These are phyloP conservation scores for Hoplodrina blanda DNA, from an alignment of 2,888 invertebrate genomes.

Conservation along the genomic window DNA sequence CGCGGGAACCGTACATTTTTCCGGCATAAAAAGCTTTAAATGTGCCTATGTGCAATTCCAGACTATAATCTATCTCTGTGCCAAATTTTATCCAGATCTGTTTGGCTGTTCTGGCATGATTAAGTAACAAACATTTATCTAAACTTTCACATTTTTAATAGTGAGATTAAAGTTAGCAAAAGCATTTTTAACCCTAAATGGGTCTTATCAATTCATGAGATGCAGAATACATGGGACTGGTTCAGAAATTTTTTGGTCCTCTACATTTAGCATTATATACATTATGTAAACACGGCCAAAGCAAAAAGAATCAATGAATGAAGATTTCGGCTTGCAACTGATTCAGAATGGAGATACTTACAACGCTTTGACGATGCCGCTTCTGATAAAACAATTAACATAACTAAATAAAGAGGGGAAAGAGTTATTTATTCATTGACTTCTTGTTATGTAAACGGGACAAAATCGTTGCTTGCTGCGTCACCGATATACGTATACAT, in stretches of 20 bases:
- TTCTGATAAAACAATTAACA: conserved; percentile 60
- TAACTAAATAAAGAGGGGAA: conserved; percentile 51
- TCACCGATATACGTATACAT: neutral
- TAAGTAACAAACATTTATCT: too few species aligned
- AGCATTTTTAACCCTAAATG: neutral
- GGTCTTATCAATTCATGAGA: conserved; percentile 25
- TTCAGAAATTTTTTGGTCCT: conserved; percentile 11
- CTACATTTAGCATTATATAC: conserved; percentile 28
- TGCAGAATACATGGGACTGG: conserved; percentile 12
- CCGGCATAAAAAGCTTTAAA: too few species aligned
- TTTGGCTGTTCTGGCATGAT: too few species aligned
- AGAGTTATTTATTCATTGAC: conserved; percentile 55
- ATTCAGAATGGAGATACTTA: conserved; percentile 48
- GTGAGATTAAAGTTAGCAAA: neutral
- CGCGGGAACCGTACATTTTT: too few species aligned
- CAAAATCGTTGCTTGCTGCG: neutral
- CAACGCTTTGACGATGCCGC: conserved; percentile 54
- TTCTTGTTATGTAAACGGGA: conserved; percentile 39
- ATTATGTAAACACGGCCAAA: conserved; percentile 36
- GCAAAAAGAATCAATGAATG: conserved; percentile 50
- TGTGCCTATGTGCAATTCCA: too few species aligned
- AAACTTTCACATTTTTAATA: too few species aligned
- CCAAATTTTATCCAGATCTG: too few species aligned
- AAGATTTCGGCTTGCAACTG: conserved; percentile 55
- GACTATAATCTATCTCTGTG: too few species aligned